Conservation (phyloP, 2,113 vertebrate species). For the Engraulis encrasicolus region DNA sequence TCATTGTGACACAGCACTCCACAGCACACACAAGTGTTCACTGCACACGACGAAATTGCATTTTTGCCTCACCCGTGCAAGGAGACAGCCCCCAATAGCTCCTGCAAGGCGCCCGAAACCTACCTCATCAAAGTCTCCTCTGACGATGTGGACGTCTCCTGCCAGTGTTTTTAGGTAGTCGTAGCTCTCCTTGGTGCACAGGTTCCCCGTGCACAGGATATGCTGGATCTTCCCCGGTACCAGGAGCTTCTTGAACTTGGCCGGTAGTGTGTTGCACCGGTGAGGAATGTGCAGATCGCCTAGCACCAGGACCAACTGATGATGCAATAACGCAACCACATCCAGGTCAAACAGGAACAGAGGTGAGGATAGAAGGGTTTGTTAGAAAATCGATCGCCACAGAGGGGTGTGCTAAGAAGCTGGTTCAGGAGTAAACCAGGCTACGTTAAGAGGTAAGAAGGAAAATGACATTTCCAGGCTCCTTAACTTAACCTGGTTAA, state of each 20-base stretch:
- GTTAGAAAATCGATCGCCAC: background rate
- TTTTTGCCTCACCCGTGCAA: too few relatives aligned
- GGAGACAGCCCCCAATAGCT: too few relatives aligned
- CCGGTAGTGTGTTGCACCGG: slow-evolving; percentile 96
- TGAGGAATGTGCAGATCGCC: slow-evolving; percentile 98
- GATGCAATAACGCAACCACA: too few relatives aligned
- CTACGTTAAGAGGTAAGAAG: too few relatives aligned
- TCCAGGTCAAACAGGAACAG: background rate
- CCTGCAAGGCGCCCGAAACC: too few relatives aligned
- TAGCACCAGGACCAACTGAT: slow-evolving; percentile 96
- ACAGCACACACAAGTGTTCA: too few relatives aligned
- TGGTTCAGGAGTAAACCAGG: too few relatives aligned
- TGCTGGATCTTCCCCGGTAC: slow-evolving; percentile 99
- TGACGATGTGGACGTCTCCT: slow-evolving; percentile 96
- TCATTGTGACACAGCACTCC: too few relatives aligned
- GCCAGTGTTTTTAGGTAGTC: slow-evolving; percentile 99
- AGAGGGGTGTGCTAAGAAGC: too few relatives aligned
- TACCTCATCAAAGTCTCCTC: slow-evolving; percentile 99
- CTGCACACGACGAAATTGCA: too few relatives aligned
- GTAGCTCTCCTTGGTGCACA: slow-evolving; percentile 98
- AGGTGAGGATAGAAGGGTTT: background rate
- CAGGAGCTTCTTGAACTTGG: slow-evolving; percentile 98
- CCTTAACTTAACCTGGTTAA: too few relatives aligned
- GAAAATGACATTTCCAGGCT: too few relatives aligned
- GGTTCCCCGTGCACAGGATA: slow-evolving; percentile 97